These are phyloP conservation scores for Silurus asotus DNA, from an alignment of 2,113 vertebrate genomes.

Conservation along the genomic window DNA sequence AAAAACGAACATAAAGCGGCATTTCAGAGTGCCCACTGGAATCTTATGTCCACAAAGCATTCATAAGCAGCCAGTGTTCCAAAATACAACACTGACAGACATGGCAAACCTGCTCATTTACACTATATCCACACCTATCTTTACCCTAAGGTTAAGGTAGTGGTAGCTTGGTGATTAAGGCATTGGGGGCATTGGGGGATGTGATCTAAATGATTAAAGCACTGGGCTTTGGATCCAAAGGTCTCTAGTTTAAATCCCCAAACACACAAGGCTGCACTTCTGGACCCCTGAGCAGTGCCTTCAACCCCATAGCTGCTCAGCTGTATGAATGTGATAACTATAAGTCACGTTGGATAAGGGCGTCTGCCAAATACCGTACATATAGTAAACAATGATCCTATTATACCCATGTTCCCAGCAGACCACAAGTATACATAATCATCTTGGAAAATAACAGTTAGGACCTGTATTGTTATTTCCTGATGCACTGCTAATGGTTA, in stretches of 20 bases:
- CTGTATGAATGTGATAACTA: too few relatives aligned
- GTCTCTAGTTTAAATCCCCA: too few relatives aligned
- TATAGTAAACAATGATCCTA: background rate
- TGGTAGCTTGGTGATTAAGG: too few relatives aligned
- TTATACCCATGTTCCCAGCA: background rate
- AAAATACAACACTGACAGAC: background rate
- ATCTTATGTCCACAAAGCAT: background rate
- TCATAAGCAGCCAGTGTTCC: slow-evolving; percentile 5
- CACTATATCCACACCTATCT: background rate
- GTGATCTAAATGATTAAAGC: too few relatives aligned
- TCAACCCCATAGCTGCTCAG: too few relatives aligned
- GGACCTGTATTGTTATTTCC: background rate
- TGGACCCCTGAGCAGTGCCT: too few relatives aligned
- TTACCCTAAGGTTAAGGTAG: background rate
- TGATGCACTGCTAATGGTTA: background rate
- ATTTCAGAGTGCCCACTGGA: background rate
- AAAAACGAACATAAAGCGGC: background rate
- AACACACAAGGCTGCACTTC: too few relatives aligned
- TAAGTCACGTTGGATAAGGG: too few relatives aligned
- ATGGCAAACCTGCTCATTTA: background rate
- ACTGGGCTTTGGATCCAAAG: too few relatives aligned
- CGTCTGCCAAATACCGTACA: too few relatives aligned
- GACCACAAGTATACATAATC: background rate
- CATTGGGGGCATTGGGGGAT: too few relatives aligned
- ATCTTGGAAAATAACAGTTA: background rate